Base-by-base conservation (phyloP, 2,888 invertebrate genomes). In the Melanostoma mellinum region DNA sequence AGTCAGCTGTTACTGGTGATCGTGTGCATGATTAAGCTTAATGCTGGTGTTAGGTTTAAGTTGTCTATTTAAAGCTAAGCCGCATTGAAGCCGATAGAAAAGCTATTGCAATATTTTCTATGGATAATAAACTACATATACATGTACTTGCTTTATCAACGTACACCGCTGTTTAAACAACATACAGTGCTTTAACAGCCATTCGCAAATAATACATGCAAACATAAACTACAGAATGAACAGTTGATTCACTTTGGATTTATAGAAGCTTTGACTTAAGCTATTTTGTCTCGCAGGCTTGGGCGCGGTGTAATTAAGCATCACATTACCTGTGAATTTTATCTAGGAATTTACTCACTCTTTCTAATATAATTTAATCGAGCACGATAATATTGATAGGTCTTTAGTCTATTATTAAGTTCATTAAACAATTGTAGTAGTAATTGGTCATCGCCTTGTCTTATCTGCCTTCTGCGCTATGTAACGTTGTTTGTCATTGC, bases 1-100 rank as follows among this genome's bases (percentile, higher is more conserved):
- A 48, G 69, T 63, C 68, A 73, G 73, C 82, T 73, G 77, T 76
- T 61, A 20, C 32, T 48, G 38, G 44, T 76, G 63, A 50, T 38
- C n/a, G 63, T 61, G 55, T 73, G 35, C 32, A 52, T 36, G 63
- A 50, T 68, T 36, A 68, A 44, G 69, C 58, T 52, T 60, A 55
- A 44, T 35, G 53, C 48, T 76, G 40, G 46, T 20, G 65, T 35
- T 82, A 50, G 46, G 52, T 69, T 77, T 53, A 68, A 82, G 73
- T 63, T 67, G 42, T 44, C 33, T 56, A 61, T 68, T 8, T n/a
- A 56, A 53, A 75, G 52, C 71, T n/a, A 20, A 60, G 6, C 8
- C 56, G 6, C 72, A 68, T 61, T 77, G 77, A 52, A 73, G 61
- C 20, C 65, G 36, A 56, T 61, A n/a, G 8, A 40, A 53, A 53